Evolutionary conservation across 2,888 invertebrate genomes (phyloP), one percentile per base, ranked within the genome.

Genomic region (Leptopilina syphax): DNA sequence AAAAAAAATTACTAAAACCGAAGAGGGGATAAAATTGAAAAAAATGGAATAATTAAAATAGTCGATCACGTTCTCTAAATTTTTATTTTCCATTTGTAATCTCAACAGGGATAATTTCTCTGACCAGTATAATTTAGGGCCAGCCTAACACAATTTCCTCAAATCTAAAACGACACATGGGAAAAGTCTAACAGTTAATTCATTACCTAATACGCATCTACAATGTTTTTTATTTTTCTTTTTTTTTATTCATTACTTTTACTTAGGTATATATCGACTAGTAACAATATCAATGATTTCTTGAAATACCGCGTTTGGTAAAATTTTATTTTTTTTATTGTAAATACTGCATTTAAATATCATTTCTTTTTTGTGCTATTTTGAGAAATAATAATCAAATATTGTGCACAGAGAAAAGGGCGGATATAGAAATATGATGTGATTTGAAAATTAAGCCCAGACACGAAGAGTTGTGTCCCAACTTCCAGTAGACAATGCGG

Each of bases 401-500:
- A 80, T 78, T 78, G 24, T 70, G 54, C 70, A 76, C 34, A 78
- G 65, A 78, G 67, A 57, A 18, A 34, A 79, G 65, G 66, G 27
- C 65, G 65, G 41, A 73, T 73, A 73, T 13, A 34, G 57, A 73
- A 44, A 8, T 44, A 44, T 50, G 34, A 10, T 77, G 24, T 24
- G 13, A 60, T 77, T 34, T 9, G 50, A 24, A 67, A 67, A 79
- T 83, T 88, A 91, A 87, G 92, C 91, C 91, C 91, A 92, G 68
- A 98, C 97, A 92, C 97, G 94, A 84, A 98, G 94, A 67, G 98
- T 98, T 87, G 95, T 96, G 92, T 98, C 99, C 99, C 99, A 99
- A 89, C 98, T 98, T 83, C 98, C 98, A 65, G 99, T 99, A 86
- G 97, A 97, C 18, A 99, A 94, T 79, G 99, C 98, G 57, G 99